Percentiles rank a stretch among this genome's conserved stretches.
phyloP scores from a whole-genome alignment of 2,888 invertebrate genomes.

The Priocnemis perturbator region DNA sequence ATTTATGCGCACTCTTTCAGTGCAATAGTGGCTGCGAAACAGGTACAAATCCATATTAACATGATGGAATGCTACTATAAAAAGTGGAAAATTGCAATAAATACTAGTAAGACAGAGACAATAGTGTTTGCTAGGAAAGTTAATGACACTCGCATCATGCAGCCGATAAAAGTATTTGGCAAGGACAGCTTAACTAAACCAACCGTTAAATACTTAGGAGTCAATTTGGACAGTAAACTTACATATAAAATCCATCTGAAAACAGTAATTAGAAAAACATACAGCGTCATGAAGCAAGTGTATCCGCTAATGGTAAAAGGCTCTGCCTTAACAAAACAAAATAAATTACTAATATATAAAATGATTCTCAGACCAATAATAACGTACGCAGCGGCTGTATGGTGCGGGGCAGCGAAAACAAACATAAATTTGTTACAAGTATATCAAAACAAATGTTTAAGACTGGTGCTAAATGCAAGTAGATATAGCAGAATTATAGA shows the following conservation, averaged over 20 bases:
- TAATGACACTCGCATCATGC: background rate
- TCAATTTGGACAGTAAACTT: background rate
- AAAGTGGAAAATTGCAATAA: too few species aligned
- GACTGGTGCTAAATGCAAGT: constrained; percentile 26
- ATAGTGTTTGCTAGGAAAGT: constrained; percentile 9
- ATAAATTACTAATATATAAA: constrained; percentile 14
- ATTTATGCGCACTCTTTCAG: constrained; percentile 44
- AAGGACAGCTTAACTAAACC: background rate
- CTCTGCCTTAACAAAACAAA: background rate
- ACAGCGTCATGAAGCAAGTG: background rate
- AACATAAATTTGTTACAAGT: constrained; percentile 11
- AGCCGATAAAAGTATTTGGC: background rate
- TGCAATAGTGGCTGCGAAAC: too few species aligned
- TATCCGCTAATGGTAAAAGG: constrained; percentile 3
- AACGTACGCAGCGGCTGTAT: constrained; percentile 10
- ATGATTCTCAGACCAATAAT: constrained; percentile 15
- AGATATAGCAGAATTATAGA: constrained; percentile 28
- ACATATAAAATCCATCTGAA: constrained; percentile 5
- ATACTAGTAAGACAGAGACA: too few species aligned
- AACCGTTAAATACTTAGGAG: constrained; percentile 11
- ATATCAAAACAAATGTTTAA: constrained; percentile 22
- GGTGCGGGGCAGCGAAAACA: constrained; percentile 1
- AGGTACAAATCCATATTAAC: constrained; percentile 11
- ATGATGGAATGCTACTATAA: constrained; percentile 14
- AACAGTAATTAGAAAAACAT: constrained; percentile 6